Percentiles rank a stretch among this genome's conserved stretches.
Evolutionary conservation across 2,888 invertebrate genomes (phyloP).

Genomic region (Adela reaumurella): DNA sequence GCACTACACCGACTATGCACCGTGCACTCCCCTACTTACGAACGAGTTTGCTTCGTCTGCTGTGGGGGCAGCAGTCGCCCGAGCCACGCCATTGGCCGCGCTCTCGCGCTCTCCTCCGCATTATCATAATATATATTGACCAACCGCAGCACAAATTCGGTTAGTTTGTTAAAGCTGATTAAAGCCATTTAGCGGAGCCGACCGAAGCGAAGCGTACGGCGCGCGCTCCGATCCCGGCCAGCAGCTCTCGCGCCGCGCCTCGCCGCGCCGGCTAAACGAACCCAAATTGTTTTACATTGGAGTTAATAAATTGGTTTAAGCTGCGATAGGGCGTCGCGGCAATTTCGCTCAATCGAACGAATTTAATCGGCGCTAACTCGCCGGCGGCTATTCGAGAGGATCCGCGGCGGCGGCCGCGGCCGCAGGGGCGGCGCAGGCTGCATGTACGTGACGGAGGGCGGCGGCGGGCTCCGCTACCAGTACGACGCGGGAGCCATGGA

Average conservation of each 20-base stretch:
- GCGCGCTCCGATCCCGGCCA: slow-evolving; percentile 36
- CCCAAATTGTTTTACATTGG: slow-evolving; percentile 49
- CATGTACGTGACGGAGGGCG: slow-evolving; percentile 45
- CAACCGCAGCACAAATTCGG: slow-evolving; percentile 54
- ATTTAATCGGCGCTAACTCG: slow-evolving; percentile 10
- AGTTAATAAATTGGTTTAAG: slow-evolving; percentile 15
- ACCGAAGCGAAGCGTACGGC: slow-evolving; percentile 48
- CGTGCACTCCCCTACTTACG: slow-evolving; percentile 24
- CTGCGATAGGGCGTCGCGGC: slow-evolving; percentile 14
- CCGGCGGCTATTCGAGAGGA: background rate
- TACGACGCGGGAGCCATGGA: slow-evolving; percentile 60
- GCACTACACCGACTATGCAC: slow-evolving; percentile 16
- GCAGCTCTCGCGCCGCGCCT: slow-evolving; percentile 45
- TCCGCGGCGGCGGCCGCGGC: slow-evolving; percentile 21
- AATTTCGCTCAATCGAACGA: slow-evolving; percentile 15
- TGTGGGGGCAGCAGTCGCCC: slow-evolving; percentile 18
- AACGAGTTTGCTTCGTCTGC: background rate
- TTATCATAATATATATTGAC: slow-evolving; percentile 59
- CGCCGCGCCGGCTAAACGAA: slow-evolving; percentile 34
- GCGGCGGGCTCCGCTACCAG: slow-evolving; percentile 37
- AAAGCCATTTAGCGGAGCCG: slow-evolving; percentile 56
- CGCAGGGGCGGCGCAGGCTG: slow-evolving; percentile 45
- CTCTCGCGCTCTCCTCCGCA: slow-evolving; percentile 18
- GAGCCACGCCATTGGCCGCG: slow-evolving; percentile 5
- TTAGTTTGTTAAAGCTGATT: slow-evolving; percentile 59